Evolutionary conservation across 2,113 vertebrate species (phyloP), one percentile per base, ranked within the genome.

Genomic region (Genyomyrus donnyi): DNA sequence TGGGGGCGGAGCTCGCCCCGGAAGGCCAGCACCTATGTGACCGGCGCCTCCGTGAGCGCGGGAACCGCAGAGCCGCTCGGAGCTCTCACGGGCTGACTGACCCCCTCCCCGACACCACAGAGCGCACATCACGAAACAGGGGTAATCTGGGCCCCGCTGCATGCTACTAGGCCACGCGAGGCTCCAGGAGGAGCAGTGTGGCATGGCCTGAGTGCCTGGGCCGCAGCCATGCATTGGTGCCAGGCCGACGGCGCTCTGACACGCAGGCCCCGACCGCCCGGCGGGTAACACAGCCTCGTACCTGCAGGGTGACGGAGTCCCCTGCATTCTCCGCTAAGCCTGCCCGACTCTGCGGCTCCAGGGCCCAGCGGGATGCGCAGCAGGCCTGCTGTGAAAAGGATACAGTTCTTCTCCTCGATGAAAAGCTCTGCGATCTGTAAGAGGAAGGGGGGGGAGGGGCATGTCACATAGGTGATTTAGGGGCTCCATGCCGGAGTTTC

Each of bases 351-450:
- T 24, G 35, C 7, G 35, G 35, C 80, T 48, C 83, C 83, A n/a
- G 42, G 6, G 10, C 21, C 45, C 39, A 31, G 89, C 88, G 70
- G 45, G 35, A 62, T 10, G 24, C 0, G 10, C 39, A 83, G 39
- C 50, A 80, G 45, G 31, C 45, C 74, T 90, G 90, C 53, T 58
- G 19, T 74, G 77, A 4, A 93, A 95, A 96, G 96, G 96, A 96
- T 96, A 96, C 96, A 96, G 42, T 96, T 96, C 92, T 96, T 96
- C 93, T 96, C 95, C 19, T 94, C 93, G 93, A 96, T 96, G 93
- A 96, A 96, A 90, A 96, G 94, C 90, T 96, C 96, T 87, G 96
- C 96, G 74, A 96, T 96, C 96, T 96, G 94, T 56, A 92, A 93
- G 91, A 83, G 53, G 93, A 42, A 89, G 91, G 91, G 91, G 88